phyloP scores from a whole-genome alignment of 2,113 vertebrate genomes.

The Ceyx cyanopectus region DNA sequence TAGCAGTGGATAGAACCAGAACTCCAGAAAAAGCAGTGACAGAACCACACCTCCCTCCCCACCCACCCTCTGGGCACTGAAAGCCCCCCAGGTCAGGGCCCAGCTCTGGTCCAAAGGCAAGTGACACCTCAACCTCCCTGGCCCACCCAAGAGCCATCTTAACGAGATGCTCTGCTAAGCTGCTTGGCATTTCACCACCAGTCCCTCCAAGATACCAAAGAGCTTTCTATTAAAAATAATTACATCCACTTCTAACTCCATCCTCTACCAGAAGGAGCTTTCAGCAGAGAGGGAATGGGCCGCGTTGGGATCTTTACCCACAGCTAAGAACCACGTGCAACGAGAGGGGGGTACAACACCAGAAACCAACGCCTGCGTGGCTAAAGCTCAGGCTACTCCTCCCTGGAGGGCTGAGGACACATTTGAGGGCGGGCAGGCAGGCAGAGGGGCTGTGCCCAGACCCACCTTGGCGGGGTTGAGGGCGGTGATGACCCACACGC shows the following conservation, averaged over 20 bases:
- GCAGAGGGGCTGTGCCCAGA: neutral
- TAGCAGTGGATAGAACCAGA: accelerated
- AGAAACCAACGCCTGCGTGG: neutral
- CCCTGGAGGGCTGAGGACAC: neutral
- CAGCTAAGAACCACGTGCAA: neutral
- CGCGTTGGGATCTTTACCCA: neutral
- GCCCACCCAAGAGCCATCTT: neutral
- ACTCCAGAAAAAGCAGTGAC: accelerated
- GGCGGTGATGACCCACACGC: conserved; percentile 96
- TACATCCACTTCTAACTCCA: conserved; percentile 40
- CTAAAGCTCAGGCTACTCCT: neutral
- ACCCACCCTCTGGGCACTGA: neutral
- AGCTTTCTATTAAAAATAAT: conserved; percentile 26
- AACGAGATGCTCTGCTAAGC: neutral
- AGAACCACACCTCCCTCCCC: neutral
- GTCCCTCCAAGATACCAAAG: neutral
- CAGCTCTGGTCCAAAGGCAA: neutral
- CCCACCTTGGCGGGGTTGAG: conserved; percentile 92
- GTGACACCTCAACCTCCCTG: neutral
- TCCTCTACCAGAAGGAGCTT: neutral
- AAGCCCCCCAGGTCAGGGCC: accelerated
- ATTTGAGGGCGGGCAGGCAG: no score
- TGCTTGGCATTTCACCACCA: neutral
- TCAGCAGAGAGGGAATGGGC: neutral
- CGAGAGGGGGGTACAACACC: no score